phyloP scores from a whole-genome alignment of 2,797 vertebrate genomes.

The Parauchenoglanis punctatus region DNA sequence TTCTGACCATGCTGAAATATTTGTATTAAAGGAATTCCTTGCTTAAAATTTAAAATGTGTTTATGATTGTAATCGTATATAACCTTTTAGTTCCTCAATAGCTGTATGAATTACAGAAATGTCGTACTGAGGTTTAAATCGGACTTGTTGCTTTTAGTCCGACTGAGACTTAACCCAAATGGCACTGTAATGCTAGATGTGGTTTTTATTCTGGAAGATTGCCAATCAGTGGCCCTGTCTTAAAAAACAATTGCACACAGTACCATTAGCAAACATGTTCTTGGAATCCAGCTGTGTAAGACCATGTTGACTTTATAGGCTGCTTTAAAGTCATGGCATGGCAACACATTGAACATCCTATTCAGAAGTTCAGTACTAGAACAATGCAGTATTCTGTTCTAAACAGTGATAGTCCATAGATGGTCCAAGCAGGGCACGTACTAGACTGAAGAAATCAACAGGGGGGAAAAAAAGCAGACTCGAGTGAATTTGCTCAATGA shows the following conservation, averaged over 20 bases:
- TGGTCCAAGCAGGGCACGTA: not conserved
- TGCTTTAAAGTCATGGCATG: not conserved
- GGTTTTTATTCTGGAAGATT: not conserved
- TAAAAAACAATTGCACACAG: not conserved
- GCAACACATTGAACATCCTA: not conserved
- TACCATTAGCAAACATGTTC: not conserved
- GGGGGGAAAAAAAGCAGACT: not conserved
- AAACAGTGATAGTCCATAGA: not conserved
- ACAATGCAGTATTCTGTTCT: not conserved
- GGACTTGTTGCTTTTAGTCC: not conserved
- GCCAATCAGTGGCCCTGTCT: not conserved
- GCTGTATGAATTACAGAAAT: not conserved
- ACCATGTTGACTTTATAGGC: not conserved
- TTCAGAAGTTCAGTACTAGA: not conserved
- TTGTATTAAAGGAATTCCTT: slow-evolving; percentile 53
- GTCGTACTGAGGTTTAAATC: not conserved
- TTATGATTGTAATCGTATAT: not conserved
- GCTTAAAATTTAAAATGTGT: not conserved
- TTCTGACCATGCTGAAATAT: slow-evolving; percentile 49
- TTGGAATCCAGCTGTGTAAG: not conserved
- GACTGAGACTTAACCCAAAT: not conserved
- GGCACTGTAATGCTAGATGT: not conserved
- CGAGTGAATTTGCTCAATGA: not conserved
- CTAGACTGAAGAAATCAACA: not conserved
- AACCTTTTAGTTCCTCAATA: not conserved